Percentiles rank a stretch among this genome's conserved stretches.
phyloP scores from a whole-genome alignment of 2,888 invertebrate species.

The Athripsodes cinereus region DNA sequence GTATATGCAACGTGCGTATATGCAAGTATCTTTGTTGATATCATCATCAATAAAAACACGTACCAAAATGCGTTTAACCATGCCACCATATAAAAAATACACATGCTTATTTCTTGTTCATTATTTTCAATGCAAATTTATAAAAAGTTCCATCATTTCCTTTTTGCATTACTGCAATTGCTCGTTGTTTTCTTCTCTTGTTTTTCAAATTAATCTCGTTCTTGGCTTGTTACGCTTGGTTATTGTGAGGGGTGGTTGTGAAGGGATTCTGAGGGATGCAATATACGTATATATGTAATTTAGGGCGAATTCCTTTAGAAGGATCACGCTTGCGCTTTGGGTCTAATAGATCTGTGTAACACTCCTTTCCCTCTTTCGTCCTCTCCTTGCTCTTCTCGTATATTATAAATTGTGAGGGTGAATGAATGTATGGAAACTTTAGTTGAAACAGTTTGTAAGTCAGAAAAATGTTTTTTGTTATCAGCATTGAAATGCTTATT shows the following conservation, averaged over 20 bases:
- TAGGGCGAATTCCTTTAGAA: background rate
- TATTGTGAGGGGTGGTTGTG: background rate
- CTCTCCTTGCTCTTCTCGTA: background rate
- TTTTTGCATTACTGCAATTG: background rate
- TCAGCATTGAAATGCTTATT: too few relatives aligned
- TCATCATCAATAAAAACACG: too few relatives aligned
- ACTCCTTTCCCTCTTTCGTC: background rate
- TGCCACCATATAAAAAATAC: too few relatives aligned
- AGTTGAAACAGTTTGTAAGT: too few relatives aligned
- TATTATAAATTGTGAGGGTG: background rate
- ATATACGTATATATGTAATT: background rate
- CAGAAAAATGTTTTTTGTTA: too few relatives aligned
- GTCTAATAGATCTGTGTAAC: too few relatives aligned
- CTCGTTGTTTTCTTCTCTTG: background rate
- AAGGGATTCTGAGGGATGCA: background rate
- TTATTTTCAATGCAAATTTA: background rate
- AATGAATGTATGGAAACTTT: background rate
- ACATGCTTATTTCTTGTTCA: too few relatives aligned
- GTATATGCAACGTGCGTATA: too few relatives aligned
- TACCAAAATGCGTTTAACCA: too few relatives aligned
- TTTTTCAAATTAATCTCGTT: background rate
- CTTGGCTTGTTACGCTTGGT: background rate
- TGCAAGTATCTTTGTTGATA: too few relatives aligned
- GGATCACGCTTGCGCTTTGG: background rate
- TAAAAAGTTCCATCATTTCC: background rate